Evolutionary conservation across 2,113 vertebrate species (phyloP).

Genomic region (Rynchops niger): DNA sequence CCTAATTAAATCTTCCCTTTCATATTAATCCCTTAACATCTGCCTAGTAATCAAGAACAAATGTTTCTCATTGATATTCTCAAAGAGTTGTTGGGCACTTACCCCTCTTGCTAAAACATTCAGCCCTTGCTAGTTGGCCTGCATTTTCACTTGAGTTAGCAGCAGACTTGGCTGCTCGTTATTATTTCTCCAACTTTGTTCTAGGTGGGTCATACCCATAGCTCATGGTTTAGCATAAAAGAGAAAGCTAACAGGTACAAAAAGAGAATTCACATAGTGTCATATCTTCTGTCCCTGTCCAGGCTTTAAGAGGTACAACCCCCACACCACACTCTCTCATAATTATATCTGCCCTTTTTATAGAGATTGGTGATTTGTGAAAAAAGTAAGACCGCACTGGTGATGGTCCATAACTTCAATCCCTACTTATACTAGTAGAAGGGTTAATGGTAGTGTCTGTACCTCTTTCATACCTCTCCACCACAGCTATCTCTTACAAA

Average conservation of each 20-base stretch:
- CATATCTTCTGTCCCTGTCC: neutral
- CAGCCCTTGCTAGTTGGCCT: neutral
- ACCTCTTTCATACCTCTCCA: neutral
- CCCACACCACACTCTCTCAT: neutral
- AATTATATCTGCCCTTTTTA: neutral
- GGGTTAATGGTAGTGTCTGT: neutral
- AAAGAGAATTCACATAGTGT: neutral
- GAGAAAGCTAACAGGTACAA: neutral
- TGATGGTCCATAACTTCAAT: neutral
- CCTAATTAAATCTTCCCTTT: constrained; percentile 13
- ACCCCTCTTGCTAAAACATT: neutral
- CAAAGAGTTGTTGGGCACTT: neutral
- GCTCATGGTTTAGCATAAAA: neutral
- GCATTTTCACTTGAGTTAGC: neutral
- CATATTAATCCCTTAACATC: neutral
- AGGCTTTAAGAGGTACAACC: neutral
- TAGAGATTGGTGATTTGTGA: neutral
- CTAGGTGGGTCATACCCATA: neutral
- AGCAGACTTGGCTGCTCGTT: neutral
- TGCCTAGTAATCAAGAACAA: neutral
- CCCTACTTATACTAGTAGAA: neutral
- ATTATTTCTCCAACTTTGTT: neutral
- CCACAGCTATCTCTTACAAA: neutral
- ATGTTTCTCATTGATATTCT: neutral
- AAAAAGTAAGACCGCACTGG: neutral